Percentiles rank a stretch among this genome's conserved stretches.
These are phyloP conservation scores for Scaptomyza polygonia DNA, from an alignment of 2,888 invertebrate species.

Conservation along the genomic window DNA sequence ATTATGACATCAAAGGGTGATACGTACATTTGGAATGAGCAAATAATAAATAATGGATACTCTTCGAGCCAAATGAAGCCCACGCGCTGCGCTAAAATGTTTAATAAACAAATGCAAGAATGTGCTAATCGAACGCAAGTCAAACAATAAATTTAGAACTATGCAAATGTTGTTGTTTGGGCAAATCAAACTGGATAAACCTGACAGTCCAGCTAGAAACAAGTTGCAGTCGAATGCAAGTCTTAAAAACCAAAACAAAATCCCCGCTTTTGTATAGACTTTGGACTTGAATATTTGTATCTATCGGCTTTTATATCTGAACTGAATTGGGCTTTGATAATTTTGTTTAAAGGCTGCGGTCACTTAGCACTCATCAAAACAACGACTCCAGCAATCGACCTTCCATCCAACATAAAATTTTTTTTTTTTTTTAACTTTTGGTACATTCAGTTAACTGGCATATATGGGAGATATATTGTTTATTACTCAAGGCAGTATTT, in stretches of 20 bases:
- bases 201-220: constrained; percentile 18
- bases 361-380: constrained; percentile 67
- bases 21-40: neutral
- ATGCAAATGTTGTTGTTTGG: constrained; percentile 1
- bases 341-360: constrained; percentile 46
- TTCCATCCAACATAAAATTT: constrained; percentile 42
- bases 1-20: constrained; percentile 5
- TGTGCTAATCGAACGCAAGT: constrained; percentile 28
- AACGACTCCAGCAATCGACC: constrained; percentile 64
- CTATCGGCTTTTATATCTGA: constrained; percentile 11
- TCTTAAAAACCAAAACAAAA: neutral
- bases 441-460: constrained; percentile 29
- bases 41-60: constrained; percentile 2
- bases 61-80: constrained; percentile 12
- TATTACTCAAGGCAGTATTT: constrained; percentile 21
- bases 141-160: constrained; percentile 15
- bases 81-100: constrained; percentile 23
- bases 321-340: constrained; percentile 17
- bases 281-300: constrained; percentile 33
- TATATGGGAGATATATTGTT: constrained; percentile 30
- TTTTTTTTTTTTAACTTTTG: constrained; percentile 35
- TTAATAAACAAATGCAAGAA: constrained; percentile 21
- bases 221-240: constrained; percentile 17
- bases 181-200: constrained; percentile 33
- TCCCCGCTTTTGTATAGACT: neutral